Evolutionary conservation across 2,888 invertebrate species (phyloP), one percentile per base, ranked within the genome.

Genomic region (Dendrolimus pini): DNA sequence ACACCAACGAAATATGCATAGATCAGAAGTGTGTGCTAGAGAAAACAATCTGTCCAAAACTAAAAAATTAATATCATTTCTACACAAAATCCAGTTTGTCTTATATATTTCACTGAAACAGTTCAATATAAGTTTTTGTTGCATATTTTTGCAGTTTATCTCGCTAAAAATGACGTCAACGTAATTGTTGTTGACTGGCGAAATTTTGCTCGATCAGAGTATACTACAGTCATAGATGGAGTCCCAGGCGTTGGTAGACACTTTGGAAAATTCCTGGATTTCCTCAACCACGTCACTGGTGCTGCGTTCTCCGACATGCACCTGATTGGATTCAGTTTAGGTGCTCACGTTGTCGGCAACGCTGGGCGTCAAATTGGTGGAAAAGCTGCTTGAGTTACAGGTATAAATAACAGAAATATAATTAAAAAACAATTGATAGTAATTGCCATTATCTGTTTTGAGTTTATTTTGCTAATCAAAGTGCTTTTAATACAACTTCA

Each of bases 291-390:
- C 1, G 66, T 63, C 1, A 74, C 78, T 53, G 81, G 83, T 0
- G 71, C 78, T 0, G 59, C 66, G 0, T 65, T 69, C 41, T 61
- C 65, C 18, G 63, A 70, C 55, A 72, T 87, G 62, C 89, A 89
- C 60, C 58, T 89, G 7, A 68, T 87, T 2, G 89, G 89, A 7
- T 83, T 85, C 69, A 86, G 86, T 63, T 73, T 89, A 55, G 89
- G 90, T 1, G 78, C 83, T 42, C 89, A 90, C 56, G 59, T 87
- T 0, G 86, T 77, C 2, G 84, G 83, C 8, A 80, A 76, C n/a
- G 81, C 83, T 62, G 85, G 83, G 1, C 70, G 78, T 53, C 66
- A 69, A 55, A 61, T 80, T 7, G 62, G 72, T 2, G 81, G 85
- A 52, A 67, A 68, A 64, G 75, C 67, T 8, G 75, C 74, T 12